Base-by-base conservation (phyloP, 2,888 invertebrate genomes). In the Achlya flavicornis region DNA sequence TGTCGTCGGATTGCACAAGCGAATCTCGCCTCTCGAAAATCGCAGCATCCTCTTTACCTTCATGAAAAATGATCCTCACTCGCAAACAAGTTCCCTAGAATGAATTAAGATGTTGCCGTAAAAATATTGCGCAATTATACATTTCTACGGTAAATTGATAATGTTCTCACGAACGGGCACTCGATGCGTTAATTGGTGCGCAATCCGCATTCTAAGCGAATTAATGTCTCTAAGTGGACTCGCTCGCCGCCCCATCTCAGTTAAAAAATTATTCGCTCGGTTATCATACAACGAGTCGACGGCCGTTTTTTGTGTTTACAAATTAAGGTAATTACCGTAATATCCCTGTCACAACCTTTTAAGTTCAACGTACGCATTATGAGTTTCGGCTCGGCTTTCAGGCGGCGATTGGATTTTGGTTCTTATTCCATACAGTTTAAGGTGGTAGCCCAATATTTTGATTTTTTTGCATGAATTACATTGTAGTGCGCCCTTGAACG, bases 321-420 rank as follows among this genome's bases (percentile, higher is more conserved):
- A 90, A 91, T 92, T 92, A 90, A 91, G 86, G 88, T 88, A 90
- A 91, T 91, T 90, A 89, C 89, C 82, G 87, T 90, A 90, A 91
- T 90, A 89, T 84, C 83, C 81, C 88, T 89, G 90, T 90, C 91
- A 90, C 89, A 90, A 89, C 90, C 90, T 91, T 91, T 90, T 91
- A 90, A 90, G 91, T 91, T 92, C 91, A 91, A 89, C 83, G 90
- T 80, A 83, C 91, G 90, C 85, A 79, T 87, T 87, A 86, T 80
- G 78, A 74, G 76, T 74, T 73, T 75, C 74, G 71, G 63, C 71
- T 72, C 79, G 71, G 70, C 74, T 73, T 76, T 78, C 72, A 67
- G 62, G 66, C 67, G 72, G 63, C 64, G 38, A 71, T 60, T 71
- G 72, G 68, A 86, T 79, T 81, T 72, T 88, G 78, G 75, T 69